Evolutionary conservation across 2,888 invertebrate genomes (phyloP), one percentile per base, ranked within the genome.

Genomic region (Spilosoma lubricipeda): DNA sequence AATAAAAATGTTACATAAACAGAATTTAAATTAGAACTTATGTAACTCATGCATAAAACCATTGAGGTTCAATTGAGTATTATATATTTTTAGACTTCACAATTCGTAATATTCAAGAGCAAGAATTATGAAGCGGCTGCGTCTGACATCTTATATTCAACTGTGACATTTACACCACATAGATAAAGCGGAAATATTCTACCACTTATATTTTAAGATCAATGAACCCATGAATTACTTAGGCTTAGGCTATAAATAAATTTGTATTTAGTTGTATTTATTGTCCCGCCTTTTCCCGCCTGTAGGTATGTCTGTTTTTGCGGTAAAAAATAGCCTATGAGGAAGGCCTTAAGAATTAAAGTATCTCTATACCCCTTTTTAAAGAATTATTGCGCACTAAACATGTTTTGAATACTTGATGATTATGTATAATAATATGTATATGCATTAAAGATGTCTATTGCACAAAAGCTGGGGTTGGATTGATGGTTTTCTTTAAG

Each of bases 401-500:
- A 48, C 3, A 3, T n/a, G 23, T n/a, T 11, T 56, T 0, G 4
- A 56, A n/a, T 56, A 9, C 11, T 56, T 56, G 52, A 52, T 52
- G 52, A 8, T 52, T 23, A 52, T 48, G 48, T 52, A 52, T n/a
- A n/a, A n/a, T n/a, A n/a, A 20, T 48, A 20, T 7, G 48, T 72
- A 65, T 71, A 71, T 68, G 48, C 68, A 82, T 82, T 85, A 82
- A 82, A 80, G 75, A 72, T 80, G 80, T 80, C 80, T 82, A 76
- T 73, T 74, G 74, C 77, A 77, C 80, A 80, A 74, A 79, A 30
- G 64, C 73, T 74, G 71, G 68, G 63, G 5, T 36, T 77, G 87
- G 89, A 89, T 89, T 86, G 85, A 87, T 88, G 81, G 81, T 74
- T 84, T 86, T 80, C 78, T 79, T 75, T 72, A 72, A 75, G 71